Evolutionary conservation across 2,113 vertebrate species (phyloP).

Genomic region (Saimiri boliviensis): DNA sequence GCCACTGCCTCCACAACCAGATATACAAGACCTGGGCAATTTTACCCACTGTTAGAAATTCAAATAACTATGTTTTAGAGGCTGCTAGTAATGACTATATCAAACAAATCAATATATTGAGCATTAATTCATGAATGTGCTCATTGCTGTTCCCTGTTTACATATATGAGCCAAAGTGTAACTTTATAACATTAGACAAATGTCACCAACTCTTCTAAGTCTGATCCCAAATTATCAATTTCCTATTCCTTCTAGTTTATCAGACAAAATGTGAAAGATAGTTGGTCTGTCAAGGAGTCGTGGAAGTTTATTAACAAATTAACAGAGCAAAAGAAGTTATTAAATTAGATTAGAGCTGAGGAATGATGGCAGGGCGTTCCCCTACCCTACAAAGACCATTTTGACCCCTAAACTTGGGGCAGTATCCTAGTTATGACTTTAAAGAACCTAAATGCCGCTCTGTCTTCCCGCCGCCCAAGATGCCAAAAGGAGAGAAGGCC

Average conservation of each 20-base stretch:
- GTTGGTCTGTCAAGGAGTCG: background rate
- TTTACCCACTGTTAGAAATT: background rate
- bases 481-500: too few relatives aligned
- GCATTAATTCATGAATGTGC: background rate
- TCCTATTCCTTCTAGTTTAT: constrained; percentile 26
- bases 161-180: background rate
- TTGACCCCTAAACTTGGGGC: background rate
- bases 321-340: background rate
- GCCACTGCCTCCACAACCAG: background rate
- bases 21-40: background rate
- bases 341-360: background rate
- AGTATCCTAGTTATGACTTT: background rate
- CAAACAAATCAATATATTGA: constrained; percentile 3
- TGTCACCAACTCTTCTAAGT: background rate
- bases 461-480: too few relatives aligned
- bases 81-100: background rate
- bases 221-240: background rate
- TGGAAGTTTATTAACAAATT: constrained; percentile 2
- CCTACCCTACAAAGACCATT: constrained; percentile 40
- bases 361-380: background rate
- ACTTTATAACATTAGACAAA: constrained; percentile 20
- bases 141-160: background rate
- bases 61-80: background rate
- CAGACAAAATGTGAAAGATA: background rate
- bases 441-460: too few relatives aligned